Base-by-base conservation (phyloP, 1,140 invertebrate genomes). In the Branchinecta lindahli region DNA sequence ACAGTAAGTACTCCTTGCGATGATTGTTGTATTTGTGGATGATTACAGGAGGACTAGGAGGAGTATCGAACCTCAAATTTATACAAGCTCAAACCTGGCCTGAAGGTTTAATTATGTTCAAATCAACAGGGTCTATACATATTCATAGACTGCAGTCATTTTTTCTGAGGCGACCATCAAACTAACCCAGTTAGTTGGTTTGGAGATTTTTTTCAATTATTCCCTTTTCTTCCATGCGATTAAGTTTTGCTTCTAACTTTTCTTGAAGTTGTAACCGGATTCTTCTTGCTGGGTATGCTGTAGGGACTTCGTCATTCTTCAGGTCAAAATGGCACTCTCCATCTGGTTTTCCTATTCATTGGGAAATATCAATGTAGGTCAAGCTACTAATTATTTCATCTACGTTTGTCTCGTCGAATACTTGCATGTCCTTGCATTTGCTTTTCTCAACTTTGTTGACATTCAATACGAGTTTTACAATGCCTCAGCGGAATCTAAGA, bases 191-290 rank as follows among this genome's bases (percentile, higher is more conserved):
- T n/a, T n/a, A n/a, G n/a, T n/a, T n/a, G 47, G 47, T 52, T 52
- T 52, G 47, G 47, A 52, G 47, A 52, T n/a, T 52, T 52, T n/a
- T 9, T 52, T 52, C 47, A 52, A n/a, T 52, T 52, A 52, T 52
- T 9, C 47, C 47, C n/a, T 52, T 9, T 52, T 52, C 47, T 52
- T 52, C 47, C 47, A 9, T 52, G 47, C n/a, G n/a, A 52, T 52
- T 52, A 52, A 52, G 47, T 52, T 52, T n/a, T 52, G 47, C 47
- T 52, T 52, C 47, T 52, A 52, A n/a, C n/a, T 52, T 52, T 52
- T n/a, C 47, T 52, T 52, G 47, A 52, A 52, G 47, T 52, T 9
- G n/a, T 52, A n/a, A 52, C n/a, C 9, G 47, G 47, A 52, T 52
- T 52, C 9, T 52, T 52, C 47, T 52, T 52, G 47, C 47, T 52